Evolutionary conservation across 92 coral and sea anemone species (phyloP), one percentile per base, ranked within the genome.

Genomic region (Heteractis magnifica): DNA sequence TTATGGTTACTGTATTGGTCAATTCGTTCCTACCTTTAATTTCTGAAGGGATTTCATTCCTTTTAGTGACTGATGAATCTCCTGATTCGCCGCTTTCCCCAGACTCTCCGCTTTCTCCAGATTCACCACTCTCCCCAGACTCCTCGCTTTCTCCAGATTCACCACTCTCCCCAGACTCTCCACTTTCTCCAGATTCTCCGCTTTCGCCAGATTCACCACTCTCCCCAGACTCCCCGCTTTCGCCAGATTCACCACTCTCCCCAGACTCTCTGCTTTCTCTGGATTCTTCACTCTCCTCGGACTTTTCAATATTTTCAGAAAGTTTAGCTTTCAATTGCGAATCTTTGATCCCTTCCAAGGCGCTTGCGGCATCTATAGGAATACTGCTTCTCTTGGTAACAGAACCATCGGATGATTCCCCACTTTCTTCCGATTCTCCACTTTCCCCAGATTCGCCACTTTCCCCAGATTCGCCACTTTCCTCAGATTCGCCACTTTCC

Each of bases 381-480:
- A 90, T 90, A 62, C 82, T 68, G 70, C 77, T 84, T 87, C 93
- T 78, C 76, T 79, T 90, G 58, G 79, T 75, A 44, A 86, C 20
- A 15, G 14, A 49, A 20, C 70, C 18, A 48, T 50, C 73, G 65
- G 26, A 71, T 49, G 51, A 60, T n/a, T 77, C 73, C 12, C 79
- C 83, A 51, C 71, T 65, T 1, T 89, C 90, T 6, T 76, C 92
- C 8, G 92, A 89, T 11, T 85, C 79, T 3, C 80, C 85, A 49
- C 72, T 52, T 52, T 84, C 87, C 10, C 88, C 88, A 4, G 88
- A 85, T 20, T 77, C 90, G 3, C 76, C 83, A 7, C 11, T 34
- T 41, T 79, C 85, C 4, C 85, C 85, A 6, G 85, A 81, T 70
- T 81, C 85, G 1, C 85, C 78, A 60, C 65, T 51, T 11, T 81